Evolutionary conservation across 2,797 vertebrate species (phyloP).

Genomic region (Diceros bicornis): DNA sequence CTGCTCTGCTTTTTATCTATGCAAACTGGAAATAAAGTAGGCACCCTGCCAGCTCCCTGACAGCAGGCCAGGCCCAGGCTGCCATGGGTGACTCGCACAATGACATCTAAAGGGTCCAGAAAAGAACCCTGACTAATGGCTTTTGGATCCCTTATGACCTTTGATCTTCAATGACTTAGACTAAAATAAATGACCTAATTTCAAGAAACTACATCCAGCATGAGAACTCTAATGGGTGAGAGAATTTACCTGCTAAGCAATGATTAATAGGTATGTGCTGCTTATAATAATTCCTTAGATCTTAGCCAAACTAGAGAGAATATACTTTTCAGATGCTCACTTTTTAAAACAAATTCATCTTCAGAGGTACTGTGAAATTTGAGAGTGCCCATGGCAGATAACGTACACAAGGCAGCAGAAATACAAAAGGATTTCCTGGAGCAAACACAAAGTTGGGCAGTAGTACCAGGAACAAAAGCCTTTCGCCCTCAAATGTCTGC

Average conservation of each 20-base stretch:
- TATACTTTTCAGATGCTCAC: slow-evolving; percentile 66
- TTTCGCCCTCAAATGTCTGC: neutral
- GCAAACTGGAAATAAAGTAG: slow-evolving; percentile 85
- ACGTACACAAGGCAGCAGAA: slow-evolving; percentile 49
- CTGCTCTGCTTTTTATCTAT: slow-evolving; percentile 83
- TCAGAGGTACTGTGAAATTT: slow-evolving; percentile 56
- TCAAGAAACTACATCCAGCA: slow-evolving; percentile 87
- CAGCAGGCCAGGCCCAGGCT: slow-evolving; percentile 89
- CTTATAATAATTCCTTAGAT: slow-evolving; percentile 67
- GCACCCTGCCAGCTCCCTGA: slow-evolving; percentile 86
- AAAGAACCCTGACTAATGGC: slow-evolving; percentile 94
- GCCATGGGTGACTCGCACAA: slow-evolving; percentile 91
- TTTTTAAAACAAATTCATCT: slow-evolving; percentile 69
- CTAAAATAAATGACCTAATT: slow-evolving; percentile 90
- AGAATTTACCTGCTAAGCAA: slow-evolving; percentile 83
- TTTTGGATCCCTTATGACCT: slow-evolving; percentile 93
- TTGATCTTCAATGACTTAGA: slow-evolving; percentile 91
- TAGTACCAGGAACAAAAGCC: neutral
- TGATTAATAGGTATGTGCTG: slow-evolving; percentile 87
- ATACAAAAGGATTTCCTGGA: slow-evolving; percentile 75
- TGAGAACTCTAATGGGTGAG: slow-evolving; percentile 87
- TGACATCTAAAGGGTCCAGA: slow-evolving; percentile 91
- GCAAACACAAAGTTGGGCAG: neutral
- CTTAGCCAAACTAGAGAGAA: slow-evolving; percentile 52
- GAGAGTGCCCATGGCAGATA: neutral